Percentiles rank a stretch among this genome's conserved stretches.
phyloP scores from a whole-genome alignment of 2,888 invertebrate species.

The Dilophus febrilis region DNA sequence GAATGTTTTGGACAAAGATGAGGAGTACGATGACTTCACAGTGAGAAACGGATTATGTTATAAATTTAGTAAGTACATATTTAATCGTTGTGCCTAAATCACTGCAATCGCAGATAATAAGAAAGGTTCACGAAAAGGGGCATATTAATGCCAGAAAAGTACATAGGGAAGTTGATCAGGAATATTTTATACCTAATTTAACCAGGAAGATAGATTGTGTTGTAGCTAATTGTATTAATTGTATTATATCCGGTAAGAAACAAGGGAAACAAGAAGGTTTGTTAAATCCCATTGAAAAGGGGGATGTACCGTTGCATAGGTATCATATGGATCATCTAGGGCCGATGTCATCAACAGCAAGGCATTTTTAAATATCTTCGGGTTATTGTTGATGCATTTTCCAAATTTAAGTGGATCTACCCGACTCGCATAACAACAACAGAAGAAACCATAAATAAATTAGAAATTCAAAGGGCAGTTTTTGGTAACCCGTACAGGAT shows the following conservation, averaged over 20 bases:
- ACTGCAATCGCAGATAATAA: slow-evolving; percentile 22
- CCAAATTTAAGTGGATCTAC: slow-evolving; percentile 21
- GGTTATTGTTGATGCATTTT: slow-evolving; percentile 19
- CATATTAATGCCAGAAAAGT: slow-evolving; percentile 19
- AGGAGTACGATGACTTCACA: too few species aligned
- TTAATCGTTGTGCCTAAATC: slow-evolving; percentile 19
- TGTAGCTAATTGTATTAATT: slow-evolving; percentile 8
- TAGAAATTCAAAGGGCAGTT: slow-evolving; percentile 15
- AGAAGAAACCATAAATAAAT: slow-evolving; percentile 17
- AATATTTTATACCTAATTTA: too few species aligned
- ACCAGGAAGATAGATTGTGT: slow-evolving; percentile 6
- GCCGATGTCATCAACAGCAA: slow-evolving; percentile 15
- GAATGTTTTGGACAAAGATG: too few species aligned
- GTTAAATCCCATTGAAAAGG: slow-evolving; percentile 19
- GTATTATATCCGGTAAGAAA: slow-evolving; percentile 12
- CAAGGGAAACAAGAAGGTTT: slow-evolving; percentile 19
- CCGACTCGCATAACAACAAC: slow-evolving; percentile 16
- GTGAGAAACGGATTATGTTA: too few species aligned
- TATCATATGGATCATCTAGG: slow-evolving; percentile 22
- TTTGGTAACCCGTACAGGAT: slow-evolving; percentile 22
- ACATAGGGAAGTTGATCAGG: too few species aligned
- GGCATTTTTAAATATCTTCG: slow-evolving; percentile 19
- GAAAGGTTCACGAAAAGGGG: slow-evolving; percentile 19
- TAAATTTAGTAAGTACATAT: too few species aligned
- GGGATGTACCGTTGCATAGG: slow-evolving; percentile 16